Percentiles rank a stretch among this genome's conserved stretches.
phyloP scores from a whole-genome alignment of 2,797 vertebrate species.

The Cyclopterus lumpus region DNA sequence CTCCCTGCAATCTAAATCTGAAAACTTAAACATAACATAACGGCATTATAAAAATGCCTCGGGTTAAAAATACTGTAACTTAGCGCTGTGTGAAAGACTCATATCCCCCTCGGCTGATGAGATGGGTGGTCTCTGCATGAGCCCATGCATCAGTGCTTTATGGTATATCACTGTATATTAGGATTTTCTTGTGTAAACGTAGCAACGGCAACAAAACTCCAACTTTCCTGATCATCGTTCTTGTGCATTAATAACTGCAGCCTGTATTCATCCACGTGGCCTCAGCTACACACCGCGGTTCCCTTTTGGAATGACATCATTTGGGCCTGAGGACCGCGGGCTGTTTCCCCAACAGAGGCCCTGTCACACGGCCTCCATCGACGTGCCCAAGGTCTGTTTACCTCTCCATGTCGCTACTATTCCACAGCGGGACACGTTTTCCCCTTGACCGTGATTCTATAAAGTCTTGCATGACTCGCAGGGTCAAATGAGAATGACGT shows the following conservation, averaged over 20 bases:
- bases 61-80: constrained; percentile 5
- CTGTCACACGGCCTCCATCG: constrained; percentile 43
- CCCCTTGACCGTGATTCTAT: constrained; percentile 55
- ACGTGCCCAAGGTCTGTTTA: constrained; percentile 59
- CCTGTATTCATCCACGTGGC: constrained; percentile 27
- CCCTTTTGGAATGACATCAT: constrained; percentile 62
- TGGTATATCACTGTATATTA: constrained; percentile 37
- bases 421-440: constrained; percentile 57
- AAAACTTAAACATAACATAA: constrained; percentile 47
- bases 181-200: constrained; percentile 42
- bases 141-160: constrained; percentile 6
- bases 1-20: constrained; percentile 50
- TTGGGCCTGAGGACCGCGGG: constrained; percentile 17
- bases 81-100: constrained; percentile 19
- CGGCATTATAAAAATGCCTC: constrained; percentile 31
- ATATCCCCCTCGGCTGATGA: constrained; percentile 17
- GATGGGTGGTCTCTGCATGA: constrained; percentile 52
- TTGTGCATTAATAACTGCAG: constrained; percentile 37
- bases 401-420: constrained; percentile 55
- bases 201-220: constrained; percentile 31
- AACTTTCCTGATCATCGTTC: constrained; percentile 36
- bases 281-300: neutral
- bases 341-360: constrained; percentile 52
- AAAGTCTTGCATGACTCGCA: constrained; percentile 53
- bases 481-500: constrained; percentile 21